A percentile compares a stretch with the other conserved stretches of the same genome.
Evolutionary conservation across 2,113 vertebrate genomes (phyloP).

Genomic region (Sinocyclocheilus maitianheensis): DNA sequence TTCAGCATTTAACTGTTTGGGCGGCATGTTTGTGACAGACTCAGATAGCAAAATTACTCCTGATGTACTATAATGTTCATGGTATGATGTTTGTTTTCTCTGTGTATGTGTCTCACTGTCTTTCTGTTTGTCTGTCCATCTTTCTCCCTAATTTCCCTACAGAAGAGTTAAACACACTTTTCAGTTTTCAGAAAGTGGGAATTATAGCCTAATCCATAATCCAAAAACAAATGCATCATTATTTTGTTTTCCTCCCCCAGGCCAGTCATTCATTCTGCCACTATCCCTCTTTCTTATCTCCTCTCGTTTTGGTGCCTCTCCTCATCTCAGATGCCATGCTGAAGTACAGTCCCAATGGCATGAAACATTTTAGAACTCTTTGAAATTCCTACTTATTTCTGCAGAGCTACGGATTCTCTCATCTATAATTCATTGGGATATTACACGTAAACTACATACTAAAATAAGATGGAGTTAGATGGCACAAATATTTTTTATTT

Average conservation of each 20-base stretch:
- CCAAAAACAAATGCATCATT: slow-evolving; percentile 40
- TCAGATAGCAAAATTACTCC: neutral
- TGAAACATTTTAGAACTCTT: slow-evolving; percentile 20
- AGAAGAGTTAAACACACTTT: slow-evolving; percentile 32
- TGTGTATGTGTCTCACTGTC: neutral
- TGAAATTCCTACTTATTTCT: slow-evolving; percentile 31
- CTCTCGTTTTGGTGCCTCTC: neutral
- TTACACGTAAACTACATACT: neutral
- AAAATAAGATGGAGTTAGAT: slow-evolving; percentile 13
- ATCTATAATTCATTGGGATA: slow-evolving; percentile 13
- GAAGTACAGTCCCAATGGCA: slow-evolving; percentile 24
- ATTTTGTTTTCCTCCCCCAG: neutral
- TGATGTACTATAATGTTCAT: slow-evolving; percentile 2
- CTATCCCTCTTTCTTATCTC: slow-evolving; percentile 25
- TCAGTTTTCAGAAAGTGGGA: slow-evolving; percentile 33
- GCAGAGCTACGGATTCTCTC: neutral
- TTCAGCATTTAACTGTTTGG: slow-evolving; percentile 2
- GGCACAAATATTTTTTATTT: no score
- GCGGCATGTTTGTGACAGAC: slow-evolving; percentile 19
- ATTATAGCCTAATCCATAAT: slow-evolving; percentile 44
- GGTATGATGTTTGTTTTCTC: neutral
- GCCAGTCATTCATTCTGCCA: slow-evolving; percentile 14
- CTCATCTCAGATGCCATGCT: slow-evolving; percentile 20
- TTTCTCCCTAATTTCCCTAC: neutral
- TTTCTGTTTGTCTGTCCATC: neutral